A percentile compares a stretch with the other conserved stretches of the same genome.
These are phyloP conservation scores for Nasonovia ribisnigri DNA, from an alignment of 2,888 invertebrate species.

Conservation along the genomic window DNA sequence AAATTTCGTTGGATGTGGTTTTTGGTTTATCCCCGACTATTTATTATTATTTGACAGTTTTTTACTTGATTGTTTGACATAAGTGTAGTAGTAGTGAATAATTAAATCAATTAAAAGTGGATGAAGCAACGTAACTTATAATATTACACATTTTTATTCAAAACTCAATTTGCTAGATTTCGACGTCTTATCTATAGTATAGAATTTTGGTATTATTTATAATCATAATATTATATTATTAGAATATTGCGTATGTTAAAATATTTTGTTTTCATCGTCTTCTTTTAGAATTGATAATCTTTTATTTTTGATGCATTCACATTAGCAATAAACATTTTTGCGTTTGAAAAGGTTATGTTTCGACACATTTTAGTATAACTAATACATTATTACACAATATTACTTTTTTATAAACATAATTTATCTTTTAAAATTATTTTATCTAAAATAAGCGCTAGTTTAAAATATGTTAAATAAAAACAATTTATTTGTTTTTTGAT, in stretches of 20 bases:
- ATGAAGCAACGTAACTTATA: background rate
- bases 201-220: background rate
- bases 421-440: background rate
- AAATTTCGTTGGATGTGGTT: background rate
- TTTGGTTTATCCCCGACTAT: background rate
- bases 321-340: background rate
- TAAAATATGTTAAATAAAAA: background rate
- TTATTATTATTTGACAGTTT: background rate
- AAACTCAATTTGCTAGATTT: background rate
- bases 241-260: background rate
- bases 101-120: background rate
- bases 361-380: background rate
- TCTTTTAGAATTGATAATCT: background rate
- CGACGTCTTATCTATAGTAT: background rate
- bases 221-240: background rate
- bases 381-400: no score
- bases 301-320: background rate
- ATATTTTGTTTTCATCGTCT: background rate
- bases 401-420: background rate
- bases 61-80: background rate
- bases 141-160: background rate
- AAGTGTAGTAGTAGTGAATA: background rate
- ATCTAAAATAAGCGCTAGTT: background rate
- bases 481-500: no score
- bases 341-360: background rate